phyloP scores from a whole-genome alignment of 2,888 invertebrate species.

The Prionchulus punctatus region DNA sequence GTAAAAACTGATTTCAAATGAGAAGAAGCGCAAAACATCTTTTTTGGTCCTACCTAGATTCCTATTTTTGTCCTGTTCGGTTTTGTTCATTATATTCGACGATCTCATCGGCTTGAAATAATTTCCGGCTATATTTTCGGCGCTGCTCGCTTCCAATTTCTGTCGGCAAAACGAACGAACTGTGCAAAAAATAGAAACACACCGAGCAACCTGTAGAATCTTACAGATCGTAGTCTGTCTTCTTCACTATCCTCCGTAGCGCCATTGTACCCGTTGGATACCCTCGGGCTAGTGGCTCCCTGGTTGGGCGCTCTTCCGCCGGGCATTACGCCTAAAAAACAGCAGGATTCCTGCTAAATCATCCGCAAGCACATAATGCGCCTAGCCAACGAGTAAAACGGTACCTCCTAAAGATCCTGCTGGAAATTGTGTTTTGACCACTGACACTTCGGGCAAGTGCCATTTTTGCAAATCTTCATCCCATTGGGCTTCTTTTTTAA shows the following conservation, averaged over 20 bases:
- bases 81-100: constrained; percentile 45
- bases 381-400: no score
- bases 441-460: constrained; percentile 51
- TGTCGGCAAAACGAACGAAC: constrained; percentile 21
- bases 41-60: constrained; percentile 23
- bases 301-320: neutral
- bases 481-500: constrained; percentile 54
- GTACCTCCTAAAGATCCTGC: no score
- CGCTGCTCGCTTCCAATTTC: constrained; percentile 43
- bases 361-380: no score
- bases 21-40: no score
- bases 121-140: constrained; percentile 49
- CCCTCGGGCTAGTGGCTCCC: neutral
- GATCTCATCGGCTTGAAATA: constrained; percentile 56
- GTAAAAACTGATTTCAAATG: neutral
- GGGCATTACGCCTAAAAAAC: constrained; percentile 10
- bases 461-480: constrained; percentile 55
- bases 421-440: constrained; percentile 48
- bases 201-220: constrained; percentile 7
- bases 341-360: neutral
- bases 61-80: constrained; percentile 41
- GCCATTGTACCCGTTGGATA: neutral
- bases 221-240: constrained; percentile 16
- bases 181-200: neutral
- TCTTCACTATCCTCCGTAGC: constrained; percentile 20